Percentiles rank a stretch among this genome's conserved stretches.
Conservation (phyloP, 2,888 invertebrate genomes). For the Hirtodrosophila alboralis region DNA sequence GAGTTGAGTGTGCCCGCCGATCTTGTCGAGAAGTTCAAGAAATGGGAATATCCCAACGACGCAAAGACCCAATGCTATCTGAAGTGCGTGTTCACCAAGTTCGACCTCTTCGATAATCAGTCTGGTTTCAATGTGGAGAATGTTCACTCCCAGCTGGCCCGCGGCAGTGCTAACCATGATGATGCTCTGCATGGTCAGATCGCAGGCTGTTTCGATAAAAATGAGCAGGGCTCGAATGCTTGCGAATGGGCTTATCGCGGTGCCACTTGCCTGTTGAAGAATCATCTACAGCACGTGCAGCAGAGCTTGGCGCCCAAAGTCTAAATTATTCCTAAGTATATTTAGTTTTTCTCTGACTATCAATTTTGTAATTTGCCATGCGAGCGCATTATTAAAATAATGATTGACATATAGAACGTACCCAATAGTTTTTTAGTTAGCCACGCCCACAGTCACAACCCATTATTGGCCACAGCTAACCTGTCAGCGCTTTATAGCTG, state of each 20-base stretch:
- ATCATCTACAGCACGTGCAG: conserved; percentile 70
- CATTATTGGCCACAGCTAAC: not conserved
- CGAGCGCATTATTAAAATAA: conserved; percentile 38
- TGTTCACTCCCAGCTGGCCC: conserved; percentile 76
- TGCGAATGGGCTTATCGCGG: conserved; percentile 82
- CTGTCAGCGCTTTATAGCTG: not conserved
- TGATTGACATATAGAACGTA: conserved; percentile 21
- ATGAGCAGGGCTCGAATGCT: conserved; percentile 74
- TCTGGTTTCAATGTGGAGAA: conserved; percentile 78
- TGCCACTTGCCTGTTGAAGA: conserved; percentile 75
- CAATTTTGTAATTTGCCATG: conserved; percentile 26
- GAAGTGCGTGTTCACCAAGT: conserved; percentile 80
- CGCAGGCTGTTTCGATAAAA: conserved; percentile 77
- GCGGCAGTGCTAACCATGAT: conserved; percentile 61
- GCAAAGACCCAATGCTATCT: conserved; percentile 81
- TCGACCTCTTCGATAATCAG: conserved; percentile 75
- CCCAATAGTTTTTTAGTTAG: not conserved
- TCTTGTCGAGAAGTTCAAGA: conserved; percentile 76
- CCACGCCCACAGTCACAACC: conserved; percentile 1
- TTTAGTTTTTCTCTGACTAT: conserved; percentile 22
- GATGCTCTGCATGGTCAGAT: conserved; percentile 72
- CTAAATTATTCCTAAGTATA: conserved; percentile 14
- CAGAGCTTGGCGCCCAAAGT: conserved; percentile 63
- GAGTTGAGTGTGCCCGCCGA: conserved; percentile 68
- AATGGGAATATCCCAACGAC: conserved; percentile 81